A percentile compares a stretch with the other conserved stretches of the same genome.
Conservation (phyloP, 1,140 invertebrate species). For the Drosophila virilis region DNA sequence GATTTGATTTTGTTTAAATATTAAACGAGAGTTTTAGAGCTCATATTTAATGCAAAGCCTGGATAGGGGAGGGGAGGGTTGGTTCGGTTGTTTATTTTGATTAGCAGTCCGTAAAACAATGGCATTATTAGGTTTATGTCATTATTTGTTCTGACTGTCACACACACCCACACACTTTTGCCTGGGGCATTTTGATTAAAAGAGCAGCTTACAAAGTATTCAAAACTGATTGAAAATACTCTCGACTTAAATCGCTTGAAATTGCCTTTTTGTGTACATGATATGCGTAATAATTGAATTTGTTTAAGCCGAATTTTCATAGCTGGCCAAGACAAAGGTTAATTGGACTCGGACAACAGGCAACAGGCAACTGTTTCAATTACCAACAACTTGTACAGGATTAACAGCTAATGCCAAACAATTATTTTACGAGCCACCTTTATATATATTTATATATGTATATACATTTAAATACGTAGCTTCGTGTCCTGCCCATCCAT, state of each 20-base stretch:
- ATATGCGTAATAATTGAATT: conserved; percentile 22
- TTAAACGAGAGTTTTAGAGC: conserved; percentile 80
- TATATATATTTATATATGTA: neutral
- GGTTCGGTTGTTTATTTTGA: conserved; percentile 65
- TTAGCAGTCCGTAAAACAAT: conserved; percentile 78
- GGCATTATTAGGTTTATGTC: conserved; percentile 71
- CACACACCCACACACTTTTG: conserved; percentile 2
- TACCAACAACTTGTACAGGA: conserved; percentile 60
- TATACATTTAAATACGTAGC: neutral
- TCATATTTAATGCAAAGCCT: conserved; percentile 74
- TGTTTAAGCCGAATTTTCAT: conserved; percentile 6
- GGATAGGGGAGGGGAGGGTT: neutral
- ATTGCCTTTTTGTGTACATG: conserved; percentile 19
- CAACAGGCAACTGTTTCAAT: conserved; percentile 62
- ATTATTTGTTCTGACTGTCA: conserved; percentile 73
- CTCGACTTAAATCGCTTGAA: conserved; percentile 36
- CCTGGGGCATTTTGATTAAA: conserved; percentile 55
- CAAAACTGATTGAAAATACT: conserved; percentile 40
- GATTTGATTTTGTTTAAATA: conserved; percentile 83
- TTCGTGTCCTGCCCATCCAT: neutral
- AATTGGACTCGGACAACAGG: conserved; percentile 52
- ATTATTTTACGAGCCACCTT: conserved; percentile 16
- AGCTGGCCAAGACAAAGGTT: conserved; percentile 39
- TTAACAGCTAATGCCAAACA: conserved; percentile 58
- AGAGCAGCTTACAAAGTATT: conserved; percentile 58